These are phyloP conservation scores for Dryadula phaetusa DNA, from an alignment of 2,888 invertebrate species.

Conservation along the genomic window DNA sequence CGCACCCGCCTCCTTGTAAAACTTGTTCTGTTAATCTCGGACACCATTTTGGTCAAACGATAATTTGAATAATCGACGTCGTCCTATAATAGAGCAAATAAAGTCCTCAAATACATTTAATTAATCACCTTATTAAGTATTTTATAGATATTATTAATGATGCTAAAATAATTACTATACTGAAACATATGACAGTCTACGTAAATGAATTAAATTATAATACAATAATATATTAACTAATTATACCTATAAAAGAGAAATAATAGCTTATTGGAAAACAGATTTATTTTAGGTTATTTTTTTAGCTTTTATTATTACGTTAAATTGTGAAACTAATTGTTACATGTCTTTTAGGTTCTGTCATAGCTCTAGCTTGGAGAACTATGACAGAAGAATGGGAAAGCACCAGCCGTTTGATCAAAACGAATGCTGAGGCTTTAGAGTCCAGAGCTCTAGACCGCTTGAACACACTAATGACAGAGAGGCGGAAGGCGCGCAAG, in stretches of 20 bases:
- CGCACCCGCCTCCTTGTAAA: constrained; percentile 33
- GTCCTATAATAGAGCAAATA: constrained; percentile 21
- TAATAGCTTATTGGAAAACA: background rate
- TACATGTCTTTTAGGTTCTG: constrained; percentile 78
- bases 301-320: background rate
- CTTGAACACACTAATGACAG: constrained; percentile 91
- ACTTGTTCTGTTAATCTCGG: constrained; percentile 39
- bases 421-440: constrained; percentile 93
- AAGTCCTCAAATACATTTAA: constrained; percentile 16
- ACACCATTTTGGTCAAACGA: constrained; percentile 26
- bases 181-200: background rate
- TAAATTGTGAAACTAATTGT: background rate
- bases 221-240: no score
- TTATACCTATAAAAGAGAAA: no score
- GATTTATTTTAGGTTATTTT: no score
- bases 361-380: constrained; percentile 90
- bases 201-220: background rate
- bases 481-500: constrained; percentile 94
- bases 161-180: background rate
- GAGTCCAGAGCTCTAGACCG: constrained; percentile 93
- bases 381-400: constrained; percentile 96
- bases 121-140: constrained; percentile 3
- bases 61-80: constrained; percentile 31
- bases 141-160: background rate
- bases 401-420: constrained; percentile 91